Evolutionary conservation across 1,140 invertebrate genomes (phyloP), one percentile per base, ranked within the genome.

Genomic region (Triops cancriformis): DNA sequence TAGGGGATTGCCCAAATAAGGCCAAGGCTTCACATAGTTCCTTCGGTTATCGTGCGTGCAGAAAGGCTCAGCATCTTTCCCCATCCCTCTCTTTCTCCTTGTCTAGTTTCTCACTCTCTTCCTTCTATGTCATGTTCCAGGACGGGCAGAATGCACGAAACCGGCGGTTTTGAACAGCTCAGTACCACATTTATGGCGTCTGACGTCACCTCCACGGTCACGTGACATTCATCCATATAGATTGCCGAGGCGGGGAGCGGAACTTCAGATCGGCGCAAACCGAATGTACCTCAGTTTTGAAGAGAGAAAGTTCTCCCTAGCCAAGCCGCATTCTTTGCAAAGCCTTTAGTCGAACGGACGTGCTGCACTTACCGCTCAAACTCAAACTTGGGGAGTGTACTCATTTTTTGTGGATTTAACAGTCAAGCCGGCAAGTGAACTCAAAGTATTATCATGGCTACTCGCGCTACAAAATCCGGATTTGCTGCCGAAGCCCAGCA

Each of bases 401-500:
- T 64, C 14, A n/a, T 64, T 64, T 45, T 9, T 64, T 64, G 51
- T 23, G 51, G 23, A 64, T 37, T 37, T 37, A 14, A 64, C 51
- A 64, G 18, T 64, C 23, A 10, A 64, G 51, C 23, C 18, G 23
- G 23, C 51, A 3, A n/a, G 18, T 10, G 14, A 64, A 18, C 23
- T 64, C 51, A n/a, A 64, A 2, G 31, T 37, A 37, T 37, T 64
- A 64, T 23, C 14, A 64, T 64, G 51, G 51, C 51, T 64, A 93
- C 94, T 87, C 88, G 94, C 85, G 94, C 94, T 83, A 88, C 94
- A 51, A 97, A 97, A 86, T 95, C 93, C 84, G 94, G 94, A 90
- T 94, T 96, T 86, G 94, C 94, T 79, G 94, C 94, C 43, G 94
- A 96, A 84, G 94, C 94, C 42, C 94, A 97, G 85, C 89, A 91